These are phyloP conservation scores for Machimus atricapillus DNA, from an alignment of 2,888 invertebrate species.

Conservation along the genomic window DNA sequence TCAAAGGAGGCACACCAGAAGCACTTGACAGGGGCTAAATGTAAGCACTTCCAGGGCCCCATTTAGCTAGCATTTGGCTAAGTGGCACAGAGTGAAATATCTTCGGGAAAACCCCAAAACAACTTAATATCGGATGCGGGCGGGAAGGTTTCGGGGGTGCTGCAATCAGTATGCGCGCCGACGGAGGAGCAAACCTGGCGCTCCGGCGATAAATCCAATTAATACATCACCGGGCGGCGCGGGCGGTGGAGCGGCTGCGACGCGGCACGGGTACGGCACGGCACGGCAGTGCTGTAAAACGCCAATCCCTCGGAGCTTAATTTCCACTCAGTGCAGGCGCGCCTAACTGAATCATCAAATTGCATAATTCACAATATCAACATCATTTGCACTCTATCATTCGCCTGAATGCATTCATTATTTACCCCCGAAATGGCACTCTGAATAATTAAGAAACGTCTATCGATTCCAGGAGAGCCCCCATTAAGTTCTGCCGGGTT, in stretches of 20 bases:
- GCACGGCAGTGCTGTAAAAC: neutral
- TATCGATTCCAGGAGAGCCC: slow-evolving; percentile 24
- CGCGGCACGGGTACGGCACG: neutral
- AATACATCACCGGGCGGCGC: neutral
- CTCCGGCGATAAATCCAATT: slow-evolving; percentile 3
- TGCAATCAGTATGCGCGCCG: neutral
- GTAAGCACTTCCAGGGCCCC: neutral
- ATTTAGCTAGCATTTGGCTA: neutral
- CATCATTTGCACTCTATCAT: slow-evolving; percentile 39
- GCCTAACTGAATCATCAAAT: slow-evolving; percentile 22
- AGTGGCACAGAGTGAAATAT: neutral
- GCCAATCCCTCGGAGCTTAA: neutral
- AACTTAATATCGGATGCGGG: neutral
- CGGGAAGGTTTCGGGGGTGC: neutral
- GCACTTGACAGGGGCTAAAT: neutral
- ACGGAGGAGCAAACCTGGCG: neutral
- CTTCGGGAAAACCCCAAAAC: neutral
- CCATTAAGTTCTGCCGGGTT: slow-evolving; percentile 25
- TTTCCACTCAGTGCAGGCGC: neutral
- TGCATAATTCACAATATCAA: slow-evolving; percentile 36
- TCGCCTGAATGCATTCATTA: slow-evolving; percentile 37
- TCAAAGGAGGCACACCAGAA: neutral
- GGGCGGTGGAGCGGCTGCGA: neutral
- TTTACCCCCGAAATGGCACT: slow-evolving; percentile 34
- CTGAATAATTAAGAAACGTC: slow-evolving; percentile 33